Conservation (phyloP, 2,888 invertebrate species). For the Baronia brevicornis region DNA sequence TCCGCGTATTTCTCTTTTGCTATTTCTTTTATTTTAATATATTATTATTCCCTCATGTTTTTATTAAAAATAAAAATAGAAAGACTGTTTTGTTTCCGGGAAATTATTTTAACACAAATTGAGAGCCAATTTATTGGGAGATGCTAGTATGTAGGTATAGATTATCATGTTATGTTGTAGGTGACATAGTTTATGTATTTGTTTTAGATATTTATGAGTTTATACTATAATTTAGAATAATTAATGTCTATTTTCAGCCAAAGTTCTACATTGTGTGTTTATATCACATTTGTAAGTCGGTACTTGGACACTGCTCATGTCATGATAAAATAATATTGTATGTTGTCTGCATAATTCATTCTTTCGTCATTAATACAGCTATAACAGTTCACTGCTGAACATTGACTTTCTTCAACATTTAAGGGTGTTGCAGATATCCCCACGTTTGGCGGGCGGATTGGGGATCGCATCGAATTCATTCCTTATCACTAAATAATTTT, state of each 20-base stretch:
- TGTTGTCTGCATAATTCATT: conserved; percentile 17
- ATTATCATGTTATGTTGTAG: conserved; percentile 53
- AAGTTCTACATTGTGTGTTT: conserved; percentile 33
- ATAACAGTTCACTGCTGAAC: too few species aligned
- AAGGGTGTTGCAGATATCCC: too few species aligned
- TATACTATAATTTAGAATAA: conserved; percentile 34
- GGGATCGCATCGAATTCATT: too few species aligned
- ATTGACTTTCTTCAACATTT: too few species aligned
- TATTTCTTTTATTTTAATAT: too few species aligned
- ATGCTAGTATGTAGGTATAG: conserved; percentile 36
- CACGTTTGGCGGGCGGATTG: too few species aligned
- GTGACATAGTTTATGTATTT: conserved; percentile 63
- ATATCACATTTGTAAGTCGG: conserved; percentile 1
- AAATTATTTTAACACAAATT: not conserved
- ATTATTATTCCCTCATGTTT: too few species aligned
- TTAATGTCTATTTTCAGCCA: conserved; percentile 44
- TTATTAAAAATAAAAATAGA: too few species aligned
- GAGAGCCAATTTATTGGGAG: conserved; percentile 8
- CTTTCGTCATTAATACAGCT: too few species aligned
- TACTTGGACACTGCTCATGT: conserved; percentile 1
- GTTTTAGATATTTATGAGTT: conserved; percentile 60
- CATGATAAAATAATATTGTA: conserved; percentile 8
- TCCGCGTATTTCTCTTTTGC: too few species aligned
- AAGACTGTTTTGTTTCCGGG: too few species aligned
- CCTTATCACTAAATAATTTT: too few species aligned